Conservation (phyloP, 2,797 vertebrate genomes). For the Mallotus villosus region DNA sequence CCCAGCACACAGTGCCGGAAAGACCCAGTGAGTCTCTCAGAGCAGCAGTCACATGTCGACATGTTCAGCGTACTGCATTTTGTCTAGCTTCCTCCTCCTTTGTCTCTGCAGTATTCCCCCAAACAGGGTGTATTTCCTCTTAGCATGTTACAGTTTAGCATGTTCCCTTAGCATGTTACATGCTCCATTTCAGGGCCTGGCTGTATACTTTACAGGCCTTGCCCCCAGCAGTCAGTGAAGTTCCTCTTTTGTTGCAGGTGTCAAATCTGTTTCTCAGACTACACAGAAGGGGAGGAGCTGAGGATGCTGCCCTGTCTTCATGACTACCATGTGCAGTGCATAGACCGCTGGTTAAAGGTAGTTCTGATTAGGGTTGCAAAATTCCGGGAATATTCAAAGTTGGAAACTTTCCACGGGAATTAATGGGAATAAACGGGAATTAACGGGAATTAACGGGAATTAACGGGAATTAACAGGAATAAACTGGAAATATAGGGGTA, state of each 20-base stretch:
- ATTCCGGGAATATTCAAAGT: no score
- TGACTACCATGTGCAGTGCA: constrained; percentile 78
- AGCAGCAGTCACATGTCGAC: background rate
- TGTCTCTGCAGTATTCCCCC: background rate
- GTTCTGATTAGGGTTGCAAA: background rate
- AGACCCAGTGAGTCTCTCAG: constrained; percentile 70
- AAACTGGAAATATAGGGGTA: no score
- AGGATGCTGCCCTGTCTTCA: constrained; percentile 80
- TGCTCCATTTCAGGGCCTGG: background rate
- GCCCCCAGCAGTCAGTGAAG: background rate
- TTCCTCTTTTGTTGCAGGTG: constrained; percentile 59
- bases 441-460: no score
- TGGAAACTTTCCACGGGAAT: no score
- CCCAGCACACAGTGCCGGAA: constrained; percentile 47
- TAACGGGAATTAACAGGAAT: no score
- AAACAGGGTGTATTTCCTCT: background rate
- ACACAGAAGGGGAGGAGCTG: constrained; percentile 68
- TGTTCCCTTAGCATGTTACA: background rate
- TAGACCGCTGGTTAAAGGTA: constrained; percentile 81
- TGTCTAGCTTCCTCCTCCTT: background rate
- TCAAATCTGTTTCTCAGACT: constrained; percentile 79
- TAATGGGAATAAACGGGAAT: no score
- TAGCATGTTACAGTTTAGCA: background rate
- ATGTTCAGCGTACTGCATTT: background rate
- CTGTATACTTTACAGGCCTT: background rate